Evolutionary conservation across 2,797 vertebrate species (phyloP), one percentile per base, ranked within the genome.

Genomic region (Tiaroga cobitis): DNA sequence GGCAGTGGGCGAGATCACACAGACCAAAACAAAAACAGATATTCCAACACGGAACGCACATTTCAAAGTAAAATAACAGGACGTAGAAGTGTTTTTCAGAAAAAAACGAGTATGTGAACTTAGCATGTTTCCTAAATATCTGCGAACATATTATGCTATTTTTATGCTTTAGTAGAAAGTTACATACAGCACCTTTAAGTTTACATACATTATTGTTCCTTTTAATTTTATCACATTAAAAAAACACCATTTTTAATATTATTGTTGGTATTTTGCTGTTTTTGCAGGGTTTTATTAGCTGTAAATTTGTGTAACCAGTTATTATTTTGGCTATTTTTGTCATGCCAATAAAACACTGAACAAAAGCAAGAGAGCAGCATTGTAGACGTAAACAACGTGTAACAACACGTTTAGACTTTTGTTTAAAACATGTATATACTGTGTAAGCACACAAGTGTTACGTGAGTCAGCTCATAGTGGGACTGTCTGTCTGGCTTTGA

Each of bases 401-500:
- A 5, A 49, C 4, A 16, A 16, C 46, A 49, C 9, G 13, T 26
- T 61, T 59, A 13, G 10, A n/a, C 56, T 2, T 56, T 10, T 24
- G 34, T 56, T 54, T 21, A 2, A 18, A 49, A 54, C n/a, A 10
- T 59, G 2, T 19, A n/a, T 34, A 13, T 24, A 7, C 61, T 68
- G 26, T 61, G 3, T 70, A 8, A 8, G 11, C 79, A 54, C n/a
- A 10, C 68, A 83, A 82, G 79, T 34, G 32, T 26, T 46, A 24
- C 49, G 8, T 80, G 74, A 82, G 80, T 89, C 46, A 82, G 68
- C 37, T 85, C 21, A 51, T 13, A 70, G 19, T 75, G 26, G n/a
- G 79, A 79, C 9, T 76, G 29, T 82, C n/a, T 32, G 63, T 54
- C 61, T 82, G 19, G 68, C 43, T 37, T 80, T 86, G 81, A 82